These are phyloP conservation scores for Heteromurus nitidus DNA, from an alignment of 2,888 invertebrate genomes.

Conservation along the genomic window DNA sequence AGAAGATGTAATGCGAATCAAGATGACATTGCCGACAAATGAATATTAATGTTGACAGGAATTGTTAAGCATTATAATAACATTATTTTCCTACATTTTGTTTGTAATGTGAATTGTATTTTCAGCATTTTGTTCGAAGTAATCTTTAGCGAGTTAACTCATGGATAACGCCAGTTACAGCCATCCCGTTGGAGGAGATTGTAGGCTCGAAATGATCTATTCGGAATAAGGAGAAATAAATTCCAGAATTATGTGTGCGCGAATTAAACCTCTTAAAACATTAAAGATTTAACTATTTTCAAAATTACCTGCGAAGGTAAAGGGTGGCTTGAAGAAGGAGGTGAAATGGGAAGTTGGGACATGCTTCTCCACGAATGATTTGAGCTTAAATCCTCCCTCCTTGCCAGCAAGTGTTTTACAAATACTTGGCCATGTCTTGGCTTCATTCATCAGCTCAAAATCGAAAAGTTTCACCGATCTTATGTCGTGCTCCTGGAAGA, in stretches of 20 bases:
- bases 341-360: conserved; percentile 23
- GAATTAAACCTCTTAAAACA: no score
- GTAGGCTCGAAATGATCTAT: conserved; percentile 30
- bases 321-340: conserved; percentile 43
- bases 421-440: background rate
- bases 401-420: conserved; percentile 26
- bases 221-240: background rate
- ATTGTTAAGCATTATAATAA: no score
- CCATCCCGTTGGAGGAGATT: conserved; percentile 42
- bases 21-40: no score
- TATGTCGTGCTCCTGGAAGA: background rate
- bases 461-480: background rate
- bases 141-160: no score
- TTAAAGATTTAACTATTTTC: no score
- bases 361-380: conserved; percentile 27
- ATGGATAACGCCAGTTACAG: conserved; percentile 31
- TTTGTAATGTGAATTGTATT: no score
- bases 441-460: background rate
- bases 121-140: no score
- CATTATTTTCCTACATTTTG: no score
- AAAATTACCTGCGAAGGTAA: conserved; percentile 32
- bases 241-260: background rate
- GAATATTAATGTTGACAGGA: no score
- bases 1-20: no score
- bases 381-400: conserved; percentile 22